A percentile compares a stretch with the other conserved stretches of the same genome.
These are phyloP conservation scores for Setophaga petechia DNA, from an alignment of 2,113 vertebrate genomes.

Conservation along the genomic window DNA sequence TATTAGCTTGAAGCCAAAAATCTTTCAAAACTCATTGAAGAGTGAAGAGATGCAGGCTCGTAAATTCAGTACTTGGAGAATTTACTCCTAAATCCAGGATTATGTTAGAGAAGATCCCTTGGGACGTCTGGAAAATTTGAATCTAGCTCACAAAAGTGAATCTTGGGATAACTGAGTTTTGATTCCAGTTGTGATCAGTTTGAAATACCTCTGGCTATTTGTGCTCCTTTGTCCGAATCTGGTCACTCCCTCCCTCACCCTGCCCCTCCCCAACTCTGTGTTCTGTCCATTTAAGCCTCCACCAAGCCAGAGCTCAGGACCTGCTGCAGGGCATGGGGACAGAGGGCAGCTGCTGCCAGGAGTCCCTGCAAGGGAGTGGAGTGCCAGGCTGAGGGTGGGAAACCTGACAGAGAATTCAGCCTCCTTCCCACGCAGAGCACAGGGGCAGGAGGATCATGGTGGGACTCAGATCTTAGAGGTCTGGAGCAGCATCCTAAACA, in stretches of 20 bases:
- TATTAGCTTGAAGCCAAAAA: neutral
- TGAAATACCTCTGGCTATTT: neutral
- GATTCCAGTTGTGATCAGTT: neutral
- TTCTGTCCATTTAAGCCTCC: neutral
- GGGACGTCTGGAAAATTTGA: neutral
- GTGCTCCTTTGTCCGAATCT: neutral
- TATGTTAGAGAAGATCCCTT: neutral
- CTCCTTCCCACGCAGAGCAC: neutral
- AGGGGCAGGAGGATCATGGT: neutral
- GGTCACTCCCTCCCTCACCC: neutral
- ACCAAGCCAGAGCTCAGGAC: neutral
- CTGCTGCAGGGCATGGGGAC: accelerated
- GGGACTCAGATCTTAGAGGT: accelerated
- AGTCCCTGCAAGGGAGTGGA: neutral
- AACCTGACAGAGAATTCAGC: neutral
- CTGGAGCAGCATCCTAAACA: neutral
- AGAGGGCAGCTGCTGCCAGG: neutral
- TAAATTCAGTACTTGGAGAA: neutral
- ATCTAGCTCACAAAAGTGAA: neutral
- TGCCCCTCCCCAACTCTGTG: accelerated
- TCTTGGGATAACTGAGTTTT: neutral
- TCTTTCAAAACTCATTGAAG: neutral
- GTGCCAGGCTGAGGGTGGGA: neutral
- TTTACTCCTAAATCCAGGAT: neutral
- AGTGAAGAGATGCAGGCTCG: neutral